phyloP scores from a whole-genome alignment of 2,797 vertebrate genomes.

The Falco cherrug region DNA sequence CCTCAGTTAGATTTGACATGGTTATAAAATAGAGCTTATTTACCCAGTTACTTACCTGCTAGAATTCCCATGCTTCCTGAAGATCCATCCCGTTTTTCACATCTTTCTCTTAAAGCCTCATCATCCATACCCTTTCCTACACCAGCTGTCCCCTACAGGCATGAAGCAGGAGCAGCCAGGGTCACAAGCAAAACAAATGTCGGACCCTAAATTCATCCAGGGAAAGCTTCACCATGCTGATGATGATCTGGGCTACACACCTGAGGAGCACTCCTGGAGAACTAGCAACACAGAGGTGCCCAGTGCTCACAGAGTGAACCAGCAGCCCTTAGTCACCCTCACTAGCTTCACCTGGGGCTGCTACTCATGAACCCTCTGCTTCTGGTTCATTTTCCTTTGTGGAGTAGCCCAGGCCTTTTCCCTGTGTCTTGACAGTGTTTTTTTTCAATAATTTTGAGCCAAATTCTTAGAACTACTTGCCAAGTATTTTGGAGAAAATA shows the following conservation, averaged over 20 bases:
- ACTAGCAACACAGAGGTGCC: accelerated
- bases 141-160: accelerated
- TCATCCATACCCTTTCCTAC: neutral
- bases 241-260: neutral
- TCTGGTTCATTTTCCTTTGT: neutral
- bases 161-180: neutral
- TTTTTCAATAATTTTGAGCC: neutral
- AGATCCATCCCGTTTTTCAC: neutral
- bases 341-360: neutral
- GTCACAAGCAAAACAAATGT: neutral
- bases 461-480: neutral
- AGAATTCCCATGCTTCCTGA: neutral
- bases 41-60: neutral
- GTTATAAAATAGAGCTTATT: neutral
- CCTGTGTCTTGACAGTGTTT: neutral
- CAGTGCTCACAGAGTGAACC: accelerated
- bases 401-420: accelerated
- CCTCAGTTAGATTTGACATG: neutral
- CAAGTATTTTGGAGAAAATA: neutral
- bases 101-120: neutral
- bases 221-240: neutral
- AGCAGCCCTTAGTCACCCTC: neutral
- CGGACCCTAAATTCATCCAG: neutral
- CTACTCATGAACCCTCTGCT: neutral
- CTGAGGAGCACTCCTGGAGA: neutral